These are phyloP conservation scores for Allophyes oxyacanthae DNA, from an alignment of 2,888 invertebrate species.

Conservation along the genomic window DNA sequence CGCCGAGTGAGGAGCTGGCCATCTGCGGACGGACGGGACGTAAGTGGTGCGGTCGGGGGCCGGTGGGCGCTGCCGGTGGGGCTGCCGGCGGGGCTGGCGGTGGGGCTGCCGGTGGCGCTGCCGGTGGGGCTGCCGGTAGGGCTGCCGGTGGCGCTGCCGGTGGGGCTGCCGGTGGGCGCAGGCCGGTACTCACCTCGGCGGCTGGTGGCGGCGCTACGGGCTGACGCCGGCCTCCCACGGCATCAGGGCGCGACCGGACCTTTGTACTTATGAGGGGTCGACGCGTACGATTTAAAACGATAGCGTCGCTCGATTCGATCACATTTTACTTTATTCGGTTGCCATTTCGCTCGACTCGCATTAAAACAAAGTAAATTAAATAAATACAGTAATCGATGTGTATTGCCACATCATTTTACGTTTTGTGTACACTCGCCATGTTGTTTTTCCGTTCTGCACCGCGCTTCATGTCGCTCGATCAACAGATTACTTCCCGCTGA, in stretches of 20 bases:
- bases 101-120: too few species aligned
- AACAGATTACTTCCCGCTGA: slow-evolving; percentile 67
- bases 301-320: slow-evolving; percentile 16
- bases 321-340: slow-evolving; percentile 51
- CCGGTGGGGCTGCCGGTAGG: slow-evolving; percentile 59
- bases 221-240: slow-evolving; percentile 34
- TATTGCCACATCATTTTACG: slow-evolving; percentile 69
- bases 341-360: slow-evolving; percentile 43
- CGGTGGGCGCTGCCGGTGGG: too few species aligned
- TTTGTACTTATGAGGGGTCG: slow-evolving; percentile 24
- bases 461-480: slow-evolving; percentile 70
- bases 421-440: slow-evolving; percentile 73
- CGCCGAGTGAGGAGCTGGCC: slow-evolving; percentile 90
- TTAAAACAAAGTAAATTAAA: slow-evolving; percentile 48
- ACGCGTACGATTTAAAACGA: slow-evolving; percentile 8
- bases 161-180: too few species aligned
- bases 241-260: slow-evolving; percentile 47
- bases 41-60: too few species aligned
- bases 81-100: too few species aligned
- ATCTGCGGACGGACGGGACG: slow-evolving; percentile 75
- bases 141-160: slow-evolving; percentile 6
- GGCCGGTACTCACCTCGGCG: too few species aligned
- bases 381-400: slow-evolving; percentile 59
- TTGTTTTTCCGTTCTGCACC: slow-evolving; percentile 62
- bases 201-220: slow-evolving; percentile 45